Conservation (phyloP, 2,888 invertebrate genomes). For the Ectemnius cavifrons region DNA sequence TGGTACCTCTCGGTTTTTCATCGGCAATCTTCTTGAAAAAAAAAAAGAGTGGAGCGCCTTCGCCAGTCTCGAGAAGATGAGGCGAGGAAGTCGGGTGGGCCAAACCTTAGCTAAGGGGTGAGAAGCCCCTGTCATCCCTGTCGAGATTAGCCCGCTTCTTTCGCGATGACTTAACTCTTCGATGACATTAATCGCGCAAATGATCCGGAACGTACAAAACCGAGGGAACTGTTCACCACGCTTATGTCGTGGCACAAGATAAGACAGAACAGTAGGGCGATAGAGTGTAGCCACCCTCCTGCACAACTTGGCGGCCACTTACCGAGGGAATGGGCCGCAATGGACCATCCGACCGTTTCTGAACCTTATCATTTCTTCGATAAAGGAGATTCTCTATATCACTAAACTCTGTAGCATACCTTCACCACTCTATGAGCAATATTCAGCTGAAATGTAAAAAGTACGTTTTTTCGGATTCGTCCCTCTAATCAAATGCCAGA, state of each 20-base stretch:
- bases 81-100: slow-evolving; percentile 20
- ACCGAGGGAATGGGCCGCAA: slow-evolving; percentile 42
- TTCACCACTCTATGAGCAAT: background rate
- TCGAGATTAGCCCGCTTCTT: slow-evolving; percentile 53
- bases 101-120: slow-evolving; percentile 22
- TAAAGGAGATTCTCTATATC: slow-evolving; percentile 24
- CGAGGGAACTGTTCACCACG: slow-evolving; percentile 48
- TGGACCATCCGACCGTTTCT: slow-evolving; percentile 61
- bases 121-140: slow-evolving; percentile 44
- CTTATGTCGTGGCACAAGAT: slow-evolving; percentile 37
- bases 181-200: slow-evolving; percentile 53
- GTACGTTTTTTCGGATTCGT: no score
- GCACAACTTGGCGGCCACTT: slow-evolving; percentile 55
- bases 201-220: slow-evolving; percentile 66
- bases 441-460: no score
- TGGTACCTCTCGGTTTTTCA: slow-evolving; percentile 53
- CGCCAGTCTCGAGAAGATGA: slow-evolving; percentile 20
- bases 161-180: slow-evolving; percentile 32
- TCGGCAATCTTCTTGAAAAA: slow-evolving; percentile 44
- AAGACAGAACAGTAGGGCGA: slow-evolving; percentile 45
- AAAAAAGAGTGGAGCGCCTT: slow-evolving; percentile 47
- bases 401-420: slow-evolving; percentile 4
- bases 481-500: no score
- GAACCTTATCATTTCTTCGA: slow-evolving; percentile 60
- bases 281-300: slow-evolving; percentile 51